phyloP scores from a whole-genome alignment of 2,888 invertebrate species.

The Lithophane leautieri region DNA sequence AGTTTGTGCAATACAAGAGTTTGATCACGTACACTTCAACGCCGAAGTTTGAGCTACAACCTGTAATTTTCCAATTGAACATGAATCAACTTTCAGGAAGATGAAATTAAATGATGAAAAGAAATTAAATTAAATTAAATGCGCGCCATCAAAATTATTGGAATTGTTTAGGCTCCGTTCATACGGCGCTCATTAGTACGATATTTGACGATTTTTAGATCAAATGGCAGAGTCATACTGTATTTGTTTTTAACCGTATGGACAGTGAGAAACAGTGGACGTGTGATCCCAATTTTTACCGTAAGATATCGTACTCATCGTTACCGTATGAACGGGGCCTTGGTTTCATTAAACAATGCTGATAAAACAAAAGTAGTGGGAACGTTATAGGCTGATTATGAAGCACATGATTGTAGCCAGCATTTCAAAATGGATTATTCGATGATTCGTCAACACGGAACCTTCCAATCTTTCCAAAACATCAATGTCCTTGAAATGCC shows the following conservation, averaged over 20 bases:
- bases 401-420: background rate
- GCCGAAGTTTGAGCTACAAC: background rate
- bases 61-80: conserved; percentile 20
- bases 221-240: background rate
- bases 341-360: no score
- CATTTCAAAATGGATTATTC: conserved; percentile 12
- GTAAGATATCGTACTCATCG: no score
- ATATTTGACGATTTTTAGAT: background rate
- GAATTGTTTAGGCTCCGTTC: background rate
- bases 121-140: background rate
- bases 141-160: background rate
- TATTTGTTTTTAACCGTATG: background rate
- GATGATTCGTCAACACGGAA: background rate
- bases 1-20: conserved; percentile 28
- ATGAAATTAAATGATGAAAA: no score
- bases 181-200: no score
- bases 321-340: no score
- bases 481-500: conserved; percentile 67
- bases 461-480: conserved; percentile 33
- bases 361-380: no score
- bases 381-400: no score
- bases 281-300: no score
- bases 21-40: conserved; percentile 33
- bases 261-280: background rate
- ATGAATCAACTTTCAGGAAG: conserved; percentile 1